Percentiles rank a stretch among this genome's conserved stretches.
phyloP scores from a whole-genome alignment of 1,140 invertebrate species.

The Macrobrachium rosenbergii region DNA sequence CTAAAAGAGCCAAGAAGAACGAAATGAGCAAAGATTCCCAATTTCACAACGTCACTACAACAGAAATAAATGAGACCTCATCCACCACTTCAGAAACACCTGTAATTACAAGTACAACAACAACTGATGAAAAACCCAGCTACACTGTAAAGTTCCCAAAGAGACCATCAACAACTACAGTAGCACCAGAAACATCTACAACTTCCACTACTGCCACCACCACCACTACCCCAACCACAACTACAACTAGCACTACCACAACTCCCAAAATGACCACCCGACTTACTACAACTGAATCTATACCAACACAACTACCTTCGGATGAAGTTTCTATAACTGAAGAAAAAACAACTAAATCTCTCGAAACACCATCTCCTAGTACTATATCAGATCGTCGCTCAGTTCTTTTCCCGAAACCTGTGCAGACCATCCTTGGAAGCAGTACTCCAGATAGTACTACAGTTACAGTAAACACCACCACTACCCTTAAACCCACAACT shows the following conservation, averaged over 20 bases:
- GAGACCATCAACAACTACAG: neutral
- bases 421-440: slow-evolving; percentile 14
- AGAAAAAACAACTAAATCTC: no score
- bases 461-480: neutral
- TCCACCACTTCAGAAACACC: neutral
- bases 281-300: neutral
- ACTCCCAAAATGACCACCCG: neutral
- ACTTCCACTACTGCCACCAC: neutral
- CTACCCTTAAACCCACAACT: slow-evolving; percentile 2
- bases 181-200: neutral
- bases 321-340: no score
- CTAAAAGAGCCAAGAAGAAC: slow-evolving; percentile 52
- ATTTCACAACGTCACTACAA: slow-evolving; percentile 39
- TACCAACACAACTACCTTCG: neutral
- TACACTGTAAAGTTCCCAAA: neutral
- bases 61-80: neutral
- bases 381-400: slow-evolving; percentile 35
- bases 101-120: neutral
- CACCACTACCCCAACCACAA: neutral
- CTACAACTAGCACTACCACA: neutral
- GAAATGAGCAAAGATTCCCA: slow-evolving; percentile 53
- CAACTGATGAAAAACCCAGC: neutral
- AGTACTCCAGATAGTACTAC: slow-evolving; percentile 5
- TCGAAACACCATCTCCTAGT: neutral
- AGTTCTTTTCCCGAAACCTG: slow-evolving; percentile 30